Evolutionary conservation across 2,113 vertebrate genomes (phyloP).

Genomic region (Naja naja): DNA sequence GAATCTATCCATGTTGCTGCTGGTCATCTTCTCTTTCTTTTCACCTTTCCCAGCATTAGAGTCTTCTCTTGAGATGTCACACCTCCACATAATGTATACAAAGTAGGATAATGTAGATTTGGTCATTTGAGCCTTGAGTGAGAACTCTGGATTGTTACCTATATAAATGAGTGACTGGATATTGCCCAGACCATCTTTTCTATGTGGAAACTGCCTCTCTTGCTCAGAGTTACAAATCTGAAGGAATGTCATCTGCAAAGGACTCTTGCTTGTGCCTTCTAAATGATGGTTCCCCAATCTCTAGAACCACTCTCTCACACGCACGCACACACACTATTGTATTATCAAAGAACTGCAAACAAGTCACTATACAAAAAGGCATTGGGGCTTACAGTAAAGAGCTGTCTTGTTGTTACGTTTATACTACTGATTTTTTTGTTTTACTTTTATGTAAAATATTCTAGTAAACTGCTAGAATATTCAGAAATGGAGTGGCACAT

Average conservation of each 20-base stretch:
- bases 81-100: not conserved
- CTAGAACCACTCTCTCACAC: not conserved
- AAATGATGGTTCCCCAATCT: not conserved
- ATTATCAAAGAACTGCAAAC: not conserved
- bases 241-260: not conserved
- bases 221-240: not conserved
- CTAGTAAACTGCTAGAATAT: not conserved
- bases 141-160: not conserved
- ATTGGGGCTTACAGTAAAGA: not conserved
- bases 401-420: not conserved
- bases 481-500: not conserved
- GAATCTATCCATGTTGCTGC: not conserved
- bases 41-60: not conserved
- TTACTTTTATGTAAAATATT: not conserved
- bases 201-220: not conserved
- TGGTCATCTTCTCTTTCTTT: not conserved
- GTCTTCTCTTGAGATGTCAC: not conserved
- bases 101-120: not conserved
- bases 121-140: not conserved
- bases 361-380: not conserved
- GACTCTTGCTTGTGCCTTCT: not conserved
- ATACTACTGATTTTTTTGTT: not conserved
- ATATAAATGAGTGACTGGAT: not conserved
- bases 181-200: not conserved
- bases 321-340: not conserved